Conservation (phyloP, 92 coral and sea anemone genomes). For the Micromussa lordhowensis region DNA sequence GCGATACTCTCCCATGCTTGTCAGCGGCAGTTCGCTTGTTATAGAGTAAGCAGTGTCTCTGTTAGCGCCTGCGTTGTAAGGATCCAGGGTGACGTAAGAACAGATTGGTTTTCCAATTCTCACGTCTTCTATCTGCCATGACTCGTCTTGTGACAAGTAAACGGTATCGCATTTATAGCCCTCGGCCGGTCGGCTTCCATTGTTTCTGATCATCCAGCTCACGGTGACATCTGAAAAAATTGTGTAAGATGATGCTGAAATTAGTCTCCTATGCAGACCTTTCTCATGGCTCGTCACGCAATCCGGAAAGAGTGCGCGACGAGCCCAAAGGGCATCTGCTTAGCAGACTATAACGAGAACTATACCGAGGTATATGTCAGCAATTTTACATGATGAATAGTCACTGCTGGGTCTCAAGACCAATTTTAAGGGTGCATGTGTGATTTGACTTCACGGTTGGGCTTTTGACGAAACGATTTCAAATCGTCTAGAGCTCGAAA, state of each 20-base stretch:
- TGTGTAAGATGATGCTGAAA: background rate
- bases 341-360: too few relatives aligned
- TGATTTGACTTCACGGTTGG: too few relatives aligned
- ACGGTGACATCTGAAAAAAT: slow-evolving; percentile 51
- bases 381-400: too few relatives aligned
- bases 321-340: too few relatives aligned
- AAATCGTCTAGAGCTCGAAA: too few relatives aligned
- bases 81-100: slow-evolving; percentile 51
- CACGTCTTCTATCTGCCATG: slow-evolving; percentile 79
- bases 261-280: background rate
- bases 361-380: too few relatives aligned
- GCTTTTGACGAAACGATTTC: too few relatives aligned
- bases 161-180: slow-evolving; percentile 86
- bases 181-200: slow-evolving; percentile 69
- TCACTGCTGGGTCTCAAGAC: too few relatives aligned
- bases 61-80: slow-evolving; percentile 62
- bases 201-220: slow-evolving; percentile 76
- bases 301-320: too few relatives aligned
- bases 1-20: slow-evolving; percentile 66
- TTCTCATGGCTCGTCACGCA: too few relatives aligned
- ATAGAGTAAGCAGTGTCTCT: slow-evolving; percentile 53
- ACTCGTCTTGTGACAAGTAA: slow-evolving; percentile 76
- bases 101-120: slow-evolving; percentile 66
- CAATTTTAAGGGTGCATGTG: too few relatives aligned
- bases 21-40: slow-evolving; percentile 51